phyloP scores from a whole-genome alignment of 2,113 vertebrate genomes.

The Prionailurus bengalensis region DNA sequence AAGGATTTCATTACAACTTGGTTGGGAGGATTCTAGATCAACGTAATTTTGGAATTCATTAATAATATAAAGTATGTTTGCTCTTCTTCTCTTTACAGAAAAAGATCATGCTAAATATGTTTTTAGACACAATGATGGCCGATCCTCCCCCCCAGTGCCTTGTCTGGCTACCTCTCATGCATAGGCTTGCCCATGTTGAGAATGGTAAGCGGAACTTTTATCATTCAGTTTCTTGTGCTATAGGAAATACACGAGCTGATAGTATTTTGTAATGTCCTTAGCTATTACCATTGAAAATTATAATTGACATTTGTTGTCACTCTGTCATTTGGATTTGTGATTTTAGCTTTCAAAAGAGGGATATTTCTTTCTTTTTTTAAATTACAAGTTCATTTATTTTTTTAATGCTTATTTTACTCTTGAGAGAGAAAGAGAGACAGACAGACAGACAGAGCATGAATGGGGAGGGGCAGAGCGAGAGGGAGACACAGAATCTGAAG shows the following conservation, averaged over 20 bases:
- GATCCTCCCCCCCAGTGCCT: slow-evolving; percentile 99
- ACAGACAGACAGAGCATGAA: no score
- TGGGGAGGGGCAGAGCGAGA: no score
- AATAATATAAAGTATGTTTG: not conserved
- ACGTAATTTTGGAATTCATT: not conserved
- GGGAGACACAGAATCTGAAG: no score
- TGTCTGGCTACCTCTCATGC: slow-evolving; percentile 99
- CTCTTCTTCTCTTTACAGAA: slow-evolving; percentile 90
- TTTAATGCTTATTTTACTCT: no score
- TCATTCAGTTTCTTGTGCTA: rapidly evolving
- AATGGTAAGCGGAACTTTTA: slow-evolving; percentile 89
- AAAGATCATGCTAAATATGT: slow-evolving; percentile 96
- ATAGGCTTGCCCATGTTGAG: slow-evolving; percentile 98
- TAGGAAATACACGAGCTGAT: not conserved
- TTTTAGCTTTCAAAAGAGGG: slow-evolving; percentile 40
- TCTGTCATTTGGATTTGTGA: not conserved
- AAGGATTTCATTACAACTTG: not conserved
- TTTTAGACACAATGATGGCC: slow-evolving; percentile 97
- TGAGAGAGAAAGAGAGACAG: no score
- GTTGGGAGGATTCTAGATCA: slow-evolving; percentile 15
- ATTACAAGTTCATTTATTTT: no score
- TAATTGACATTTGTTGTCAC: not conserved
- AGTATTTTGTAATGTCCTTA: not conserved
- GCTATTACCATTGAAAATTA: not conserved
- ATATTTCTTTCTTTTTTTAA: not conserved